Conservation (phyloP, 2,888 invertebrate genomes). For the Abrostola tripartita region DNA sequence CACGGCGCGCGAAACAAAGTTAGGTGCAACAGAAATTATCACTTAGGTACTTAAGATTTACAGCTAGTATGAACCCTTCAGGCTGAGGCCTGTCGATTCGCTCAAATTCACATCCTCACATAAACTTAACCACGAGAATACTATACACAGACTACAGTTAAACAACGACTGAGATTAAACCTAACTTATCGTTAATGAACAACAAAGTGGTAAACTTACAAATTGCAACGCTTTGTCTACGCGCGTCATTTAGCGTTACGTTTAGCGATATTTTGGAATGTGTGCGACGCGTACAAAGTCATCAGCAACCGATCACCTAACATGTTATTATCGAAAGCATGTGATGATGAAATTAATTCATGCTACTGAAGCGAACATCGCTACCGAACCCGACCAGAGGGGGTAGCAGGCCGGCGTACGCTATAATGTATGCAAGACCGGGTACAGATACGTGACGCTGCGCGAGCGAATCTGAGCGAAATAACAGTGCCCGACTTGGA, state of each 20-base stretch:
- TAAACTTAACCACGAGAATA: conserved; percentile 84
- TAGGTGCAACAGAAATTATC: conserved; percentile 83
- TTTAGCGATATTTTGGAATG: conserved; percentile 85
- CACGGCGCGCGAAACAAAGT: conserved; percentile 83
- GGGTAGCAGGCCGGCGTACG: conserved; percentile 19
- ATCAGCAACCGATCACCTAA: conserved; percentile 61
- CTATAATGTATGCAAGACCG: conserved; percentile 45
- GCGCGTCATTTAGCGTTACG: conserved; percentile 78
- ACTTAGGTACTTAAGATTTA: conserved; percentile 82
- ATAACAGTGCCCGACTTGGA: conserved; percentile 70
- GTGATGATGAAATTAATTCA: conserved; percentile 53
- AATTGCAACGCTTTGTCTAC: conserved; percentile 76
- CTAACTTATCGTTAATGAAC: conserved; percentile 88
- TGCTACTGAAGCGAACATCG: conserved; percentile 47
- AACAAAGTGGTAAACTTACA: conserved; percentile 87
- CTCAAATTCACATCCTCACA: conserved; percentile 85
- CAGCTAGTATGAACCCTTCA: conserved; percentile 81
- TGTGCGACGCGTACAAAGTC: conserved; percentile 79
- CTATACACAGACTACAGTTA: conserved; percentile 86
- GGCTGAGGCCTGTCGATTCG: conserved; percentile 83
- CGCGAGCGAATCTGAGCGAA: conserved; percentile 83
- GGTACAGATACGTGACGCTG: conserved; percentile 58
- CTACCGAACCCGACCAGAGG: conserved; percentile 18
- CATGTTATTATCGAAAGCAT: conserved; percentile 59
- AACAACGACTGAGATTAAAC: conserved; percentile 86